These are phyloP conservation scores for Meteorus cinctellus DNA, from an alignment of 2,888 invertebrate genomes.

Conservation along the genomic window DNA sequence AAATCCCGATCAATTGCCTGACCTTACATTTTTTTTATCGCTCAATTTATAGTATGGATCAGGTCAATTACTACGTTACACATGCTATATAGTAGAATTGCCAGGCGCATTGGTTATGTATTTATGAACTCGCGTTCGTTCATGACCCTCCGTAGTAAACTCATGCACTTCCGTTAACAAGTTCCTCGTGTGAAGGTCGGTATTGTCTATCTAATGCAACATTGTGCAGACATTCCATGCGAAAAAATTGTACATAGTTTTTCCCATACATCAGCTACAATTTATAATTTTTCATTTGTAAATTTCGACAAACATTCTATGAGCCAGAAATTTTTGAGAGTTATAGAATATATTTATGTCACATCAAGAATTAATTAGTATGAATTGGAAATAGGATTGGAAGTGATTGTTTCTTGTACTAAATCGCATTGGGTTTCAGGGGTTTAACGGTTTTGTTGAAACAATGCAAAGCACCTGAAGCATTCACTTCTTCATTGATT, in stretches of 20 bases:
- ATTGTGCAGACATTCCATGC: not conserved
- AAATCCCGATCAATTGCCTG: conserved; percentile 9
- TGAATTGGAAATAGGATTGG: not conserved
- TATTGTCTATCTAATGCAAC: conserved; percentile 20
- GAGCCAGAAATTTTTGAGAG: not conserved
- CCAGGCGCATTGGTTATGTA: conserved; percentile 15
- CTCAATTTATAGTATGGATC: not conserved
- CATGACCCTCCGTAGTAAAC: conserved; percentile 37
- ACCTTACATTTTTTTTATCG: not conserved
- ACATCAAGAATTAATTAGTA: not conserved
- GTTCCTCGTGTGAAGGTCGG: conserved; percentile 39
- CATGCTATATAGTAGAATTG: conserved; percentile 11
- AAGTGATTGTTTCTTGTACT: not conserved
- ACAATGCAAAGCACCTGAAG: not conserved
- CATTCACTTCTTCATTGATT: not conserved
- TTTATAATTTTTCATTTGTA: too few relatives aligned
- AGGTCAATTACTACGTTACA: not conserved
- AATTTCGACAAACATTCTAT: too few relatives aligned
- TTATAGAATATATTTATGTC: not conserved
- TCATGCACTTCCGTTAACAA: conserved; percentile 40
- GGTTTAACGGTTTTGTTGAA: not conserved
- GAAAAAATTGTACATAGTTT: not conserved
- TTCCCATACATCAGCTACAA: not conserved
- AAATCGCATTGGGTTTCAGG: not conserved
- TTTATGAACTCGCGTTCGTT: conserved; percentile 44